Percentiles rank a stretch among this genome's conserved stretches.
Evolutionary conservation across 2,888 invertebrate genomes (phyloP).

Genomic region (Leucoma salicis): DNA sequence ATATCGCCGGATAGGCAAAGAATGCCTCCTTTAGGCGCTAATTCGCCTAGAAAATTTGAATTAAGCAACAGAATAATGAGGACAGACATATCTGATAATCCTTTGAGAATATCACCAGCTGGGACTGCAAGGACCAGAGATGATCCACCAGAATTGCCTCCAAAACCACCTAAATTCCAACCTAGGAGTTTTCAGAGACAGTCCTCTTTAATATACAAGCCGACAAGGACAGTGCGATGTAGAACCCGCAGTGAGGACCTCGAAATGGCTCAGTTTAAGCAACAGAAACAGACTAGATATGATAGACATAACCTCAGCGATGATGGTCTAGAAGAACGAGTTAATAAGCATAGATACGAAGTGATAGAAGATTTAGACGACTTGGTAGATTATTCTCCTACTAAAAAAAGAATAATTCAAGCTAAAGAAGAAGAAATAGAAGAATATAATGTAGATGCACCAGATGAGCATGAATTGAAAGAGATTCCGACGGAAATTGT

Average conservation of each 20-base stretch:
- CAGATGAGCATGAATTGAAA: constrained; percentile 76
- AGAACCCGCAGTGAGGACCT: constrained; percentile 69
- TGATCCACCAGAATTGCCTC: constrained; percentile 70
- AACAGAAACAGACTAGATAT: constrained; percentile 47
- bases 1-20: constrained; percentile 52
- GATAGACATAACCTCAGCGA: constrained; percentile 61
- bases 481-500: constrained; percentile 83
- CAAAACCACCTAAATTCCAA: constrained; percentile 69
- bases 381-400: constrained; percentile 67
- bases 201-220: constrained; percentile 76
- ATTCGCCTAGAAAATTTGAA: constrained; percentile 67
- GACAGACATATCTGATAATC: constrained; percentile 77
- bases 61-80: constrained; percentile 63
- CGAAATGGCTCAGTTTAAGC: constrained; percentile 73
- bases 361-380: constrained; percentile 77
- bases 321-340: constrained; percentile 59
- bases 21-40: constrained; percentile 73
- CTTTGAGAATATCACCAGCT: constrained; percentile 61
- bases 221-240: constrained; percentile 59
- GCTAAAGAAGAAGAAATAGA: constrained; percentile 68
- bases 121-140: constrained; percentile 50
- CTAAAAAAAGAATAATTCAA: constrained; percentile 74
- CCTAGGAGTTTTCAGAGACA: constrained; percentile 63
- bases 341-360: constrained; percentile 74
- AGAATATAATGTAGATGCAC: constrained; percentile 81